Base-by-base conservation (phyloP, 2,113 vertebrate species). In the Pica pica region DNA sequence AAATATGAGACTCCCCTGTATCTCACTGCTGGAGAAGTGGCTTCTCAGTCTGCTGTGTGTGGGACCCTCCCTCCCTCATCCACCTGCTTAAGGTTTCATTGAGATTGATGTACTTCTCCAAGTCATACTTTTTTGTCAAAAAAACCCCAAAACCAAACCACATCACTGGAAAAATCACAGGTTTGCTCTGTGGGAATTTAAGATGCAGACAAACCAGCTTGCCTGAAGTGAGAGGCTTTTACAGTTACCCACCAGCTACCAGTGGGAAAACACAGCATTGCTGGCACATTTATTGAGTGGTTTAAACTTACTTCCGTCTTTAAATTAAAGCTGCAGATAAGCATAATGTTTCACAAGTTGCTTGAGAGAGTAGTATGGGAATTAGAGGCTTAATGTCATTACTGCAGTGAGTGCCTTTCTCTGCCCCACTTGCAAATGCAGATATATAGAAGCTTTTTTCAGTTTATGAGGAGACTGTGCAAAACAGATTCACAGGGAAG, bases 401-500 rank as follows among this genome's bases (percentile, higher is more conserved):
- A 44, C 37, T 27, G 6, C 83, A 37, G 49, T 26, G 41, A 91
- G 44, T 70, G 67, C 74, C 87, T 93, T 27, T 67, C 65, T 52
- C 81, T 92, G 6, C 28, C 47, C 69, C 27, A 61, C 65, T 93
- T 74, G 83, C 71, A 95, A 89, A 84, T 49, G 56, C 28, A 91
- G 88, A 89, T 71, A 90, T 78, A 86, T 63, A 81, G 49, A 76
- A 44, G 94, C 22, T 79, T 81, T 83, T 75, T 42, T 56, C 65
- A 75, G 65, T 83, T 89, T 87, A 87, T 65, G 64, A 90, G 41
- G 49, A 94, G 55, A 39, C 61, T 71, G 16, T 55, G 47, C 47
- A 92, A 95, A 97, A 97, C 18, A 93, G 71, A 93, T 88, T 94
- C 85, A 59, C 61, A 59, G 53, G 46, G 61, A 84, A 76, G 53